These are phyloP conservation scores for Crepidodera aurea DNA, from an alignment of 2,888 invertebrate genomes.

Conservation along the genomic window DNA sequence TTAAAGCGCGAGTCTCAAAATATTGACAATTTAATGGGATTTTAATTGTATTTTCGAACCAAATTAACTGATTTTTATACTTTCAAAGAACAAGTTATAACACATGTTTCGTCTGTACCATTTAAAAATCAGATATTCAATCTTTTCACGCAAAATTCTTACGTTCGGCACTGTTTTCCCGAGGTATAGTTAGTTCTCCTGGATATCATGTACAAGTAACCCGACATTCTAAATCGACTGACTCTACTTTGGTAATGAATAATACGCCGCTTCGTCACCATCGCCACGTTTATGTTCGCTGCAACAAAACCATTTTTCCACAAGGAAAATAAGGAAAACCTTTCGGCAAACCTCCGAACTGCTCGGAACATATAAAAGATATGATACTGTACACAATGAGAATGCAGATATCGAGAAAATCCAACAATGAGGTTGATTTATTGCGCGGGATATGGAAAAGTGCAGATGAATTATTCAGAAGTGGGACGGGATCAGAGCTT, in stretches of 20 bases:
- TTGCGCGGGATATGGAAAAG: conserved; percentile 33
- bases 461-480: conserved; percentile 36
- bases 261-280: not conserved
- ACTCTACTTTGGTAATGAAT: not conserved
- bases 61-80: too few species aligned
- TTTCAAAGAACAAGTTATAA: too few species aligned
- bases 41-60: too few species aligned
- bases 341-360: not conserved
- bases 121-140: too few species aligned
- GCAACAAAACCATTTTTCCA: conserved; percentile 2
- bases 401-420: conserved; percentile 38
- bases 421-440: conserved; percentile 41
- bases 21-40: too few species aligned
- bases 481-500: conserved; percentile 13
- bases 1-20: too few species aligned
- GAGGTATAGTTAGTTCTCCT: too few species aligned
- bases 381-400: conserved; percentile 36
- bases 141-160: too few species aligned
- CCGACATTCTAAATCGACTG: not conserved
- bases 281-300: not conserved
- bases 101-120: too few species aligned
- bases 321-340: conserved; percentile 3
- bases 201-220: not conserved
- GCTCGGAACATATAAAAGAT: conserved; percentile 20
- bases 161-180: too few species aligned